Evolutionary conservation across 2,797 vertebrate genomes (phyloP).

Genomic region (Peromyscus nudipes): DNA sequence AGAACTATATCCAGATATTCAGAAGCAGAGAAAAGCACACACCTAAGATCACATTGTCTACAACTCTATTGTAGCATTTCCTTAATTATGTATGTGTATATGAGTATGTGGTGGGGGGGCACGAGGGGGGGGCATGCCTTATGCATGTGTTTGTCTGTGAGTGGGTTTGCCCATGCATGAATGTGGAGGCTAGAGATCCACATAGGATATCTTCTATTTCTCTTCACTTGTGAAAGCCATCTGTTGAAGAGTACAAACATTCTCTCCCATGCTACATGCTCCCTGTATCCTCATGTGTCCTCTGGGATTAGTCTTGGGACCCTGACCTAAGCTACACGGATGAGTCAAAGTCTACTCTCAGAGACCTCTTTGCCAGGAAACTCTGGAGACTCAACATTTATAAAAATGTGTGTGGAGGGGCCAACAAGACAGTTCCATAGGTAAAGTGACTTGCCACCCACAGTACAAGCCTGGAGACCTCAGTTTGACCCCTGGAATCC

Average conservation of each 20-base stretch:
- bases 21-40: not conserved
- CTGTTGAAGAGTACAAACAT: slow-evolving; percentile 2
- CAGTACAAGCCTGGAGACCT: not conserved
- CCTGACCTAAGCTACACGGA: not conserved
- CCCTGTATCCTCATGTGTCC: not conserved
- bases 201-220: not conserved
- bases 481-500: not conserved
- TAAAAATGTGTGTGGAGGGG: not conserved
- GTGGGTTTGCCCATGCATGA: not conserved
- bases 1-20: not conserved
- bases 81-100: not conserved
- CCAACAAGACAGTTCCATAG: not conserved
- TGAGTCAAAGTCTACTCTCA: not conserved
- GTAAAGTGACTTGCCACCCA: not conserved
- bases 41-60: not conserved
- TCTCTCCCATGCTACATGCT: not conserved
- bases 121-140: not conserved
- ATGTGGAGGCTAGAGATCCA: not conserved
- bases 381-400: not conserved
- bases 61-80: slow-evolving; percentile 12
- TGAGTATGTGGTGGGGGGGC: not conserved
- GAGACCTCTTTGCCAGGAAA: not conserved
- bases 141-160: not conserved
- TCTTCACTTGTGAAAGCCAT: not conserved
- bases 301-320: not conserved